Evolutionary conservation across 2,888 invertebrate genomes (phyloP).

Genomic region (Drosophila austrosaltans): DNA sequence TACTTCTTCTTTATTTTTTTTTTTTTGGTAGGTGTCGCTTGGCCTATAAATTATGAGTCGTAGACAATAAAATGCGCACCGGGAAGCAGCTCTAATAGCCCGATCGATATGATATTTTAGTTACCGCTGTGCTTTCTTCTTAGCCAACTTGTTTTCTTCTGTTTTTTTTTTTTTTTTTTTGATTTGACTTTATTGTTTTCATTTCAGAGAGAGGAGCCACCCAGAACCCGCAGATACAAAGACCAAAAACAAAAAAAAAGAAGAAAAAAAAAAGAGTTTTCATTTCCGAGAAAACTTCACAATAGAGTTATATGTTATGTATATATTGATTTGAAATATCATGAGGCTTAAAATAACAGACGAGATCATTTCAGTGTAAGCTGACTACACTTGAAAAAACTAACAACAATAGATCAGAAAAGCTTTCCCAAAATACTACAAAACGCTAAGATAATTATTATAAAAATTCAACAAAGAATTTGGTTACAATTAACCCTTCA

Average conservation of each 20-base stretch:
- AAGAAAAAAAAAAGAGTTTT: slow-evolving; percentile 29
- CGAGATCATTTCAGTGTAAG: slow-evolving; percentile 41
- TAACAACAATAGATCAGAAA: neutral
- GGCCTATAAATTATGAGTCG: slow-evolving; percentile 77
- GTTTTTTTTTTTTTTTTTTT: neutral
- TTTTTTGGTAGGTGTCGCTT: slow-evolving; percentile 64
- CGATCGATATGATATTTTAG: slow-evolving; percentile 57
- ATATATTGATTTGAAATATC: slow-evolving; percentile 80
- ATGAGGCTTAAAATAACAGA: slow-evolving; percentile 73
- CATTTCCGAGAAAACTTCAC: slow-evolving; percentile 75
- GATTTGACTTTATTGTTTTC: slow-evolving; percentile 41
- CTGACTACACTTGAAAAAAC: neutral
- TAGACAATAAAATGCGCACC: slow-evolving; percentile 80
- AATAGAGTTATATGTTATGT: slow-evolving; percentile 81
- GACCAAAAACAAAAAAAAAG: slow-evolving; percentile 16
- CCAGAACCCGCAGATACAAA: slow-evolving; percentile 66
- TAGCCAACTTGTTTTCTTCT: slow-evolving; percentile 29
- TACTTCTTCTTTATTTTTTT: neutral
- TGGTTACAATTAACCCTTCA: too few species aligned
- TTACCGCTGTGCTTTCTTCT: slow-evolving; percentile 50
- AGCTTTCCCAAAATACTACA: neutral
- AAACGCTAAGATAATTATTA: neutral
- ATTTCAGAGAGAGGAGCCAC: slow-evolving; percentile 55
- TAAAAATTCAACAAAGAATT: neutral
- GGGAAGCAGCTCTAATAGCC: slow-evolving; percentile 77